Conservation (phyloP, 37 sponge, comb jelly and placozoan species). For the Chondrilla cf. caribensis region DNA sequence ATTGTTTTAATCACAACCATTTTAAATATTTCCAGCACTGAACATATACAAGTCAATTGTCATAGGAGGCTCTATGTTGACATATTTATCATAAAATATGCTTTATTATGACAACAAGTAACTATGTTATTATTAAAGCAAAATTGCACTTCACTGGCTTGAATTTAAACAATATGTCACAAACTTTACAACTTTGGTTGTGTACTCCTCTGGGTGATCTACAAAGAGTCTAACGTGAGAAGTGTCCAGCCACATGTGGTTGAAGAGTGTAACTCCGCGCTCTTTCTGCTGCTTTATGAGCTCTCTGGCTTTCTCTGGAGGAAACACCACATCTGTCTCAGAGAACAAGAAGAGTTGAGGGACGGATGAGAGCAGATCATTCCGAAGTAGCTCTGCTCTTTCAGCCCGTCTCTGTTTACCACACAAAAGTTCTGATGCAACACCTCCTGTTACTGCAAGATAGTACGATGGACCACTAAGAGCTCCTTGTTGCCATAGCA, state of each 20-base stretch:
- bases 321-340: constrained; percentile 35
- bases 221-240: constrained; percentile 41
- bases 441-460: constrained; percentile 8
- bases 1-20: no score
- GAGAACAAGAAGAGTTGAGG: constrained; percentile 67
- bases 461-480: background rate
- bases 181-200: background rate
- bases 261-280: constrained; percentile 22
- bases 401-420: constrained; percentile 30
- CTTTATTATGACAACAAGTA: no score
- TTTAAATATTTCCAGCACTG: no score
- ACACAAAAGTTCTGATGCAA: background rate
- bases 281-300: constrained; percentile 33
- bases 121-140: no score
- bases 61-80: no score
- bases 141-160: no score
- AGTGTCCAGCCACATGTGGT: constrained; percentile 30
- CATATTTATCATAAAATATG: no score
- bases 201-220: constrained; percentile 48
- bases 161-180: background rate
- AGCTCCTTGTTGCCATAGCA: constrained; percentile 42
- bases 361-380: background rate
- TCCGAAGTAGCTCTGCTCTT: background rate
- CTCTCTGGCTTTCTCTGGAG: background rate
- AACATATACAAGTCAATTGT: no score